Percentiles rank a stretch among this genome's conserved stretches.
phyloP scores from a whole-genome alignment of 1,140 invertebrate species.

The Solen grandis region DNA sequence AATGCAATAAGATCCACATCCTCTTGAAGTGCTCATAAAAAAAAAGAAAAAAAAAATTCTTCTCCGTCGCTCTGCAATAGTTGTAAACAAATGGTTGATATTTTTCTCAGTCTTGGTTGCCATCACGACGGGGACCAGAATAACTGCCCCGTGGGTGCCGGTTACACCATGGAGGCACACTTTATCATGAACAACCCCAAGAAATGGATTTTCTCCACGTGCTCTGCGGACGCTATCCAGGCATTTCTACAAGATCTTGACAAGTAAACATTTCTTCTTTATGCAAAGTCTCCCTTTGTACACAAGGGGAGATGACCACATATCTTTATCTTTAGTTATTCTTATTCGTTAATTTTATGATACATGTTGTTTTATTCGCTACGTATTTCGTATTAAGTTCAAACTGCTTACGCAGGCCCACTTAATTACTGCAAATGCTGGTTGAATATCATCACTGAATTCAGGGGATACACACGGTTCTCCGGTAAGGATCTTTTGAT shows the following conservation, averaged over 20 bases:
- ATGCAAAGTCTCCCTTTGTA: neutral
- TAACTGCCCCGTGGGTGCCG: constrained; percentile 8
- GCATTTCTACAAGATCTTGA: constrained; percentile 18
- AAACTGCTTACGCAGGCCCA: no score
- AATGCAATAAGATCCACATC: neutral
- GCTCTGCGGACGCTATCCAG: constrained; percentile 27
- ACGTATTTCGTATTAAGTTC: neutral
- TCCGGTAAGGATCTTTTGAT: no score
- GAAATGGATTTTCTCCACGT: constrained; percentile 48
- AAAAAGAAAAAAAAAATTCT: neutral
- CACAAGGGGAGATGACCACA: neutral
- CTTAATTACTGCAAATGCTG: no score
- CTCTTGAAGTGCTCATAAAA: neutral
- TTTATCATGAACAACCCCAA: constrained; percentile 43
- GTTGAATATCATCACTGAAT: no score
- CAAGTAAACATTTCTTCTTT: neutral
- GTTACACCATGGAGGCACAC: constrained; percentile 47
- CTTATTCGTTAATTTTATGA: neutral
- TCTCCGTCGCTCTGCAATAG: neutral
- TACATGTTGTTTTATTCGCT: neutral
- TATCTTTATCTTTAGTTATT: neutral
- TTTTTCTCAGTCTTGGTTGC: constrained; percentile 33
- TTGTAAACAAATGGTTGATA: neutral
- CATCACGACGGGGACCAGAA: constrained; percentile 40
- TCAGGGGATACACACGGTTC: no score